Evolutionary conservation across 2,113 vertebrate species (phyloP).

Genomic region (Myotis yumanensis): DNA sequence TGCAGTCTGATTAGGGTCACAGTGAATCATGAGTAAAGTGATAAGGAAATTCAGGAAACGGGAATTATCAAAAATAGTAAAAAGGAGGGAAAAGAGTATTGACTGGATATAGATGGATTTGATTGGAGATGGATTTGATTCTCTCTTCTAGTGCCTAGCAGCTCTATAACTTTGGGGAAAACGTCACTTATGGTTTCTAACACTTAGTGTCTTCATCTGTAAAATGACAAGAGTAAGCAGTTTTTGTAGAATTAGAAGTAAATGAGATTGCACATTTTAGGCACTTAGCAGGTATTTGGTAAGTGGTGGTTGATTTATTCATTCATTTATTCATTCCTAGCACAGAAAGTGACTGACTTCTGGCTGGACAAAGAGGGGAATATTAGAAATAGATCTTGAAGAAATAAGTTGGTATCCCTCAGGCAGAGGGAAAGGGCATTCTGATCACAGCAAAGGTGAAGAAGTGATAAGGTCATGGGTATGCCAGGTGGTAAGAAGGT

Average conservation of each 20-base stretch:
- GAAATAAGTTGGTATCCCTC: background rate
- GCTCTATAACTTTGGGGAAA: background rate
- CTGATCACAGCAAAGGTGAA: background rate
- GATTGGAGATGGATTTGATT: background rate
- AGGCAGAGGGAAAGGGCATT: background rate
- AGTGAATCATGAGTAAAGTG: background rate
- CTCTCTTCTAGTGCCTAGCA: background rate
- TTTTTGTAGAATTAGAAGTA: background rate
- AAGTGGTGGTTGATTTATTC: background rate
- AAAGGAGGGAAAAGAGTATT: background rate
- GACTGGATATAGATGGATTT: background rate
- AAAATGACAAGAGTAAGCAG: background rate
- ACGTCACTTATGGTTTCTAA: background rate
- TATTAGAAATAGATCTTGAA: background rate
- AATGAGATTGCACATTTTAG: background rate
- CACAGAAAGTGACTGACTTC: background rate
- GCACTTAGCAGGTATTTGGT: background rate
- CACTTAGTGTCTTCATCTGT: background rate
- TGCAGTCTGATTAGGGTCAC: background rate
- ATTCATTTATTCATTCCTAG: background rate
- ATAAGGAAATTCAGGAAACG: background rate
- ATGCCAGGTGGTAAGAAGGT: background rate
- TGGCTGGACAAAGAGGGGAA: background rate
- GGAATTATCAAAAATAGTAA: background rate
- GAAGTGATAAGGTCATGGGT: background rate